These are phyloP conservation scores for Acanthosepion lycidas DNA, from an alignment of 2,888 invertebrate genomes.

Conservation along the genomic window DNA sequence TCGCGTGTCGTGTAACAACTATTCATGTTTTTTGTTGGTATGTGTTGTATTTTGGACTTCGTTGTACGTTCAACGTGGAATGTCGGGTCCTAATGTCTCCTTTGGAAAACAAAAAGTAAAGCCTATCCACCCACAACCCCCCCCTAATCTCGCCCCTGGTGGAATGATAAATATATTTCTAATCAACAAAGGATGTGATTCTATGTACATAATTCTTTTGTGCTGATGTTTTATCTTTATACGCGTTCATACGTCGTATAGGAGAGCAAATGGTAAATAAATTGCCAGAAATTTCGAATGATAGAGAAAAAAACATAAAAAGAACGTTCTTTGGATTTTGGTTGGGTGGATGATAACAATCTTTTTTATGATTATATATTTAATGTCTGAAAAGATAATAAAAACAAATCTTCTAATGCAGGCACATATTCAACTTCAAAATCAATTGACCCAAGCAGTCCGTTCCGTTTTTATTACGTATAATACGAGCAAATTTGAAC, in stretches of 20 bases:
- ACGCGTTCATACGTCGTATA: neutral
- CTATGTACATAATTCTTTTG: neutral
- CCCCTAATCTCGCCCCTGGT: neutral
- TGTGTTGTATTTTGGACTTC: slow-evolving; percentile 17
- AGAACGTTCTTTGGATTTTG: too few species aligned
- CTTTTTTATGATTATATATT: too few species aligned
- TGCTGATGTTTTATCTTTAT: neutral
- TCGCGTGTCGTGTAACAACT: neutral
- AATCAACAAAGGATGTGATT: neutral
- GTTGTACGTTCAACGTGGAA: neutral
- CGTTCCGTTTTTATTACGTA: too few species aligned
- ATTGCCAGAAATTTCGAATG: neutral
- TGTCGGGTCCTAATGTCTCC: neutral
- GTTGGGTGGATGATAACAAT: too few species aligned
- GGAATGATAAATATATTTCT: slow-evolving; percentile 33
- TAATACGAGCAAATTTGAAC: too few species aligned
- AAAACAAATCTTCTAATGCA: too few species aligned
- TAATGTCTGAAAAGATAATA: too few species aligned
- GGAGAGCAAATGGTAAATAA: neutral
- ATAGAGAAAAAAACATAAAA: too few species aligned
- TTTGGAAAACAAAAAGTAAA: neutral
- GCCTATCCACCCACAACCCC: neutral
- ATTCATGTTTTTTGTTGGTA: neutral
- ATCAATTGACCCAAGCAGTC: too few species aligned
- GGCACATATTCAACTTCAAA: too few species aligned